Conservation (phyloP, 2,888 invertebrate genomes). For the Agrilus cyanescens region DNA sequence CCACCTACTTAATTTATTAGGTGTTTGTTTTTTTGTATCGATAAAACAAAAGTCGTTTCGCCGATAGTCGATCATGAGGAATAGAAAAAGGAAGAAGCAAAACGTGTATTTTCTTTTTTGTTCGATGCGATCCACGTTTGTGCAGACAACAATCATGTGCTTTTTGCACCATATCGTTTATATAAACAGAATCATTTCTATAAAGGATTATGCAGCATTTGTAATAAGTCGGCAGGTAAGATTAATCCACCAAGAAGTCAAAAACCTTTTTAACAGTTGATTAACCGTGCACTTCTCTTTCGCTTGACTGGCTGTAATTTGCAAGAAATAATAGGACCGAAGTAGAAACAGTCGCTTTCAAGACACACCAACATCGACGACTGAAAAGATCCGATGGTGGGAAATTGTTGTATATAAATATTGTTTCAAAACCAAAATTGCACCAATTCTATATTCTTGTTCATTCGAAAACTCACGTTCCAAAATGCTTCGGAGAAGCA, state of each 20-base stretch:
- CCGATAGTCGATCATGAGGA: too few relatives aligned
- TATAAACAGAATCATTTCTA: neutral
- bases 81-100: too few relatives aligned
- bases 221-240: neutral
- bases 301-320: constrained; percentile 27
- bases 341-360: constrained; percentile 30
- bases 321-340: constrained; percentile 27
- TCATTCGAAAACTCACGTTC: constrained; percentile 13
- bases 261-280: constrained; percentile 22
- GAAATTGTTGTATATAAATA: constrained; percentile 27
- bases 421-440: constrained; percentile 22
- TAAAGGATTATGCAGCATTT: neutral
- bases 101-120: too few relatives aligned
- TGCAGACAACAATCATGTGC: neutral
- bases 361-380: constrained; percentile 13
- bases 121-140: too few relatives aligned
- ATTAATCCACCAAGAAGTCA: neutral
- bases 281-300: constrained; percentile 25
- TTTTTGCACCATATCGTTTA: neutral
- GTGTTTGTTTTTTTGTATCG: too few relatives aligned
- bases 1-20: too few relatives aligned
- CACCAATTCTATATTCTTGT: constrained; percentile 22
- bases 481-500: constrained; percentile 30
- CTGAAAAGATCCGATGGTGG: constrained; percentile 20
- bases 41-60: too few relatives aligned